Percentiles rank a stretch among this genome's conserved stretches.
Conservation (phyloP, 1,140 invertebrate species). For the Bombus cullumanus region DNA sequence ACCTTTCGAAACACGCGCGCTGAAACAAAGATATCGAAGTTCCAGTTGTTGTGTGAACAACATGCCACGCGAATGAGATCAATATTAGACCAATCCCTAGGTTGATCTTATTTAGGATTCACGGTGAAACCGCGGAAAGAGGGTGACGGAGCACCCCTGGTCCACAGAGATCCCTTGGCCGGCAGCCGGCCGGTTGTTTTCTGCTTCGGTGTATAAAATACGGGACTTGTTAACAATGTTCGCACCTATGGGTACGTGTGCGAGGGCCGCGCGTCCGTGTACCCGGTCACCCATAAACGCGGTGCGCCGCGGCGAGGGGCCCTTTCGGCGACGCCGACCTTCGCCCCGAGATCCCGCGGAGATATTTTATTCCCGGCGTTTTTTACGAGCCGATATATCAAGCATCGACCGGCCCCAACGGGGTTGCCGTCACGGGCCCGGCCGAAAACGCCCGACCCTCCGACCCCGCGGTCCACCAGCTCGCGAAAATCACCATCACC, state of each 20-base stretch:
- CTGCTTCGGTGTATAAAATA: constrained; percentile 78
- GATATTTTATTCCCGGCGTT: constrained; percentile 82
- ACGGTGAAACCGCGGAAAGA: not conserved
- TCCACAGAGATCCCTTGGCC: constrained; percentile 28
- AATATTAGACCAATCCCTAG: no score
- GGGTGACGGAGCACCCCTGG: constrained; percentile 63
- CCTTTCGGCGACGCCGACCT: constrained; percentile 81
- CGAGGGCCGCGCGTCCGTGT: constrained; percentile 55
- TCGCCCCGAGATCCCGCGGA: constrained; percentile 79
- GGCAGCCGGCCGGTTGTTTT: constrained; percentile 61
- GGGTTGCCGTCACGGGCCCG: constrained; percentile 73
- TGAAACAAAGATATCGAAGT: no score
- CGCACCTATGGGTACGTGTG: constrained; percentile 76
- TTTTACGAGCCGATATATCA: constrained; percentile 84
- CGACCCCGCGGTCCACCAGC: constrained; percentile 3
- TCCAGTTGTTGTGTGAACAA: no score
- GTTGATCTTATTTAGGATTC: no score
- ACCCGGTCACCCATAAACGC: constrained; percentile 68
- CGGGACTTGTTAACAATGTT: constrained; percentile 83
- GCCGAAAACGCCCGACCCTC: constrained; percentile 41
- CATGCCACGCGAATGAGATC: no score
- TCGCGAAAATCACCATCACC: not conserved
- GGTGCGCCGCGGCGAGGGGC: constrained; percentile 52
- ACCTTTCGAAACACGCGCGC: no score
- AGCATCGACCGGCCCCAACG: constrained; percentile 76